Evolutionary conservation across 2,113 vertebrate genomes (phyloP), one percentile per base, ranked within the genome.

Genomic region (Neotragus pygmaeus): DNA sequence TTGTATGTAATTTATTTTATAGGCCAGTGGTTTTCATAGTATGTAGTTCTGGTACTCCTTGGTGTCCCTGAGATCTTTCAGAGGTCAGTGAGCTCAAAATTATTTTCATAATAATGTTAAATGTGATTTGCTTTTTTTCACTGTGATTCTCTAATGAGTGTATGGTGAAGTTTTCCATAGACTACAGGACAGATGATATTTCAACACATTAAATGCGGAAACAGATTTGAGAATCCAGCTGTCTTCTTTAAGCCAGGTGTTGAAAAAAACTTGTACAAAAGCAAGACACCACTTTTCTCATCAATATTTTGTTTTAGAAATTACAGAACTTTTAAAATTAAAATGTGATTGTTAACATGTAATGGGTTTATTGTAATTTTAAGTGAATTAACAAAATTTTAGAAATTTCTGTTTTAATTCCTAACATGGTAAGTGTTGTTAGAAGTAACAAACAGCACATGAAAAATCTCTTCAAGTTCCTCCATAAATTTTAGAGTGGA

Each of bases 181-280:
- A 49, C 45, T 78, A 47, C 62, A 57, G 43, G 55, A 75, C 45
- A 47, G 47, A 45, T 28, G 80, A 84, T 86, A 89, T 51, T 43
- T 45, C 90, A 80, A 75, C 66, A 85, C 39, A 64, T 58, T 87
- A 84, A 97, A 90, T 78, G 36, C 17, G 12, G 73, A 87, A 95
- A 58, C 88, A 92, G 45, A 81, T 80, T 95, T 96, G 88, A 92
- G 49, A 55, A 87, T 87, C 62, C 70, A 94, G 80, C 80, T 94
- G 78, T 83, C 60, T 92, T 95, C 78, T 51, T 73, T 87, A 93
- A 87, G 10, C 49, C 94, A 80, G 51, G 16, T 12, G 28, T 89
- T 93, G 28, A 90, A 83, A 77, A 57, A 96, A 21, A 87, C 66
- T 92, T 87, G n/a, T 75, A 87, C 93, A 90, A 90, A 94, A 73